Percentiles rank a stretch among this genome's conserved stretches.
These are phyloP conservation scores for human (Homo sapiens) DNA, from an alignment of 2,113 vertebrate species.

Conservation along the genomic window DNA sequence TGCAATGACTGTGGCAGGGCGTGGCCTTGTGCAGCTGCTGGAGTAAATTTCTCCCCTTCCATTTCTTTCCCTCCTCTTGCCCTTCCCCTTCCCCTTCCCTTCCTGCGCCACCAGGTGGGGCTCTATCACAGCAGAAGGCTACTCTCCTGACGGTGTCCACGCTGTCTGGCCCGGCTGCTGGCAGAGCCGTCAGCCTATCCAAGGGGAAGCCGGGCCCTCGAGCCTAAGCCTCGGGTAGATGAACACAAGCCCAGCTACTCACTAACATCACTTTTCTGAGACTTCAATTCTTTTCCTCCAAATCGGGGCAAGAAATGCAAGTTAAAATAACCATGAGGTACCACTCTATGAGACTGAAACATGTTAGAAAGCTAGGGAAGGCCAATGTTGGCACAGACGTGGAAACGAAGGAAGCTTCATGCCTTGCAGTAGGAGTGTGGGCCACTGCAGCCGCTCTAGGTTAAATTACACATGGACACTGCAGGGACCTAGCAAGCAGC, in stretches of 20 bases:
- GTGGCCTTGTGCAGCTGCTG: background rate
- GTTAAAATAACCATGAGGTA: background rate
- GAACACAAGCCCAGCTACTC: background rate
- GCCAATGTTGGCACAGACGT: accelerated
- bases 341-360: background rate
- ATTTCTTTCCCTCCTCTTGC: accelerated
- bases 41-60: background rate
- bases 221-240: background rate
- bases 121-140: slow-evolving; percentile 80
- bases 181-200: accelerated
- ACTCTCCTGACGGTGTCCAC: background rate
- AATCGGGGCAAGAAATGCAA: background rate
- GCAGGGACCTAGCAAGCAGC: accelerated
- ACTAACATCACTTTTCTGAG: background rate
- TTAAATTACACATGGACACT: background rate
- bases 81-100: background rate
- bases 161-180: accelerated
- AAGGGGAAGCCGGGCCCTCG: background rate
- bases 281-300: background rate
- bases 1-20: too few relatives aligned
- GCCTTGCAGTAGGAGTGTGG: accelerated
- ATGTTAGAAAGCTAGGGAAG: too few relatives aligned
- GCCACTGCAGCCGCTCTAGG: accelerated
- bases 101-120: slow-evolving; percentile 85
- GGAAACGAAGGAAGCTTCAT: background rate